phyloP scores from a whole-genome alignment of 30 jellyfish, hydroid and myxozoan species.

The Cassiopea andromeda region DNA sequence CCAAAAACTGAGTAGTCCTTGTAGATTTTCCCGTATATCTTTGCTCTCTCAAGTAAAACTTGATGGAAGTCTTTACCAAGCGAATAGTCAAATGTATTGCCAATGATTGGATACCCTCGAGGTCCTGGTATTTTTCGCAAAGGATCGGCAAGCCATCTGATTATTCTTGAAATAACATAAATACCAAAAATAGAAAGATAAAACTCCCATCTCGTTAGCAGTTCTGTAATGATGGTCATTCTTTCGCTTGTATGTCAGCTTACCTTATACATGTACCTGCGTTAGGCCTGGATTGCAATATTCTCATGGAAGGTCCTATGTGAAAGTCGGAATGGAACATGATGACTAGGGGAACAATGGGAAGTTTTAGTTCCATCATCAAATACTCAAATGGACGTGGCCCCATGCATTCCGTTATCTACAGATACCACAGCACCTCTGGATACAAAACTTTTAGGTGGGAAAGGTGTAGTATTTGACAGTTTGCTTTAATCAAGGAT shows the following conservation, averaged over 20 bases:
- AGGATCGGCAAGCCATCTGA: conserved; percentile 50
- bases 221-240: conserved; percentile 17
- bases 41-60: conserved; percentile 25
- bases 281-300: too few species aligned
- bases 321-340: too few species aligned
- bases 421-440: too few species aligned
- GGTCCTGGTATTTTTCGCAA: conserved; percentile 54
- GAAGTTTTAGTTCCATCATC: too few species aligned
- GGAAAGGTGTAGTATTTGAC: too few species aligned
- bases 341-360: too few species aligned
- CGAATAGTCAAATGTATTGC: conserved; percentile 40
- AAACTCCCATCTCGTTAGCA: conserved; percentile 48
- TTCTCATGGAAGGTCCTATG: too few species aligned
- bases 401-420: too few species aligned
- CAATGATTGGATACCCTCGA: conserved; percentile 36
- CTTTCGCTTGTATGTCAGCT: background rate
- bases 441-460: too few species aligned
- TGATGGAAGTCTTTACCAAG: conserved; percentile 13
- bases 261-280: background rate
- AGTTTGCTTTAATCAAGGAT: too few species aligned
- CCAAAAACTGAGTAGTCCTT: conserved; percentile 33
- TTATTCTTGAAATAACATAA: conserved; percentile 11
- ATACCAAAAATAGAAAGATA: conserved; percentile 9
- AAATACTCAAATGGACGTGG: too few species aligned
- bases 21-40: conserved; percentile 44